Base-by-base conservation (phyloP, 2,888 invertebrate species). In the Venusia cambrica region DNA sequence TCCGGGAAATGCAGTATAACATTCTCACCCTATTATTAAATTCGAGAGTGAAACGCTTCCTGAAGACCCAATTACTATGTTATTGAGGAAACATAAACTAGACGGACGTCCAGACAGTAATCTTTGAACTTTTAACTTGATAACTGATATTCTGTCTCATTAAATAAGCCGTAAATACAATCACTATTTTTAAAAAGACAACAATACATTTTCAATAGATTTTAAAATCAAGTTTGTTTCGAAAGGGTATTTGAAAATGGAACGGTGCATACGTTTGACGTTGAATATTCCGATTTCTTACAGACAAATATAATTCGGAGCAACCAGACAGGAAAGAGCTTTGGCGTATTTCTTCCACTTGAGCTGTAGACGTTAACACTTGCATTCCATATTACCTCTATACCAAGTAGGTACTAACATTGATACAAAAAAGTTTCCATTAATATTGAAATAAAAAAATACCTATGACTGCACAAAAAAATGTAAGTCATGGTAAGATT, bases 71-170 rank as follows among this genome's bases (percentile, higher is more conserved):
- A 52, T 51, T 36, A 52, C 48, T 36, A 37, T 41, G 53, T 56
- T 61, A 60, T 59, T 53, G 51, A 58, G 62, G 62, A 61, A 62
- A 56, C 47, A 54, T 58, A 51, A 62, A 58, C 39, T 45, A 46
- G 50, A 42, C 35, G 50, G 47, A 50, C 53, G 40, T 46, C 36
- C 21, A 29, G 31, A 47, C 21, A 38, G 48, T 25, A 29, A 40
- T 36, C 35, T 35, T 40, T 40, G 40, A 40, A 40, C 40, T 40
- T 26, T 40, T 13, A 10, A 17, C 22, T 14, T 15, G 15, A 25
- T 25, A 18, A 26, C 30, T 26, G 26, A 30, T 40, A 31, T 36
- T 35, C 36, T 26, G 12, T 27, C 27, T 31, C 27, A 6, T n/a
- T 21, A 19, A 26, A 33, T 24, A 5, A 26, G 7, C 13, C 10